These are phyloP conservation scores for Crax fasciolata DNA, from an alignment of 2,797 vertebrate genomes.

Conservation along the genomic window DNA sequence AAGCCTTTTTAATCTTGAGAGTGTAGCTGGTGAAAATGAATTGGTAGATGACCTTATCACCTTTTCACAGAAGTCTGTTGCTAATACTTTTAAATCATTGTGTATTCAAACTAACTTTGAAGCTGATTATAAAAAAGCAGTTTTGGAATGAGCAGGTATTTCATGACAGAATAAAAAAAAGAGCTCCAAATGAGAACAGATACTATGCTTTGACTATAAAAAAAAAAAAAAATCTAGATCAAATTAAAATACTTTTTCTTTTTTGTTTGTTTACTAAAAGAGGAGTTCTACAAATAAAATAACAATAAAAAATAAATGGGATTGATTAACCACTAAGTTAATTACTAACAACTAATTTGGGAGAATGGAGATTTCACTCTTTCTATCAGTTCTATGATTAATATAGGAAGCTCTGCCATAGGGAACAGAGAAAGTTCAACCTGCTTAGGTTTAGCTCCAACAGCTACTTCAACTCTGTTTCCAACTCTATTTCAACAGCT, in stretches of 20 bases:
- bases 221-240: neutral
- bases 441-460: neutral
- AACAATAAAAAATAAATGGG: neutral
- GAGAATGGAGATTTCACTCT: neutral
- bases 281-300: neutral
- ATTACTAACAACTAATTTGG: neutral
- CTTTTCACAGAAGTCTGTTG: neutral
- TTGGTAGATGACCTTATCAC: neutral
- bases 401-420: neutral
- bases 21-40: slow-evolving; percentile 2
- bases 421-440: neutral
- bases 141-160: neutral
- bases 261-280: neutral
- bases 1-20: slow-evolving; percentile 2
- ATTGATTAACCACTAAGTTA: neutral
- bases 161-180: neutral
- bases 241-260: neutral
- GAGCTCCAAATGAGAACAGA: neutral
- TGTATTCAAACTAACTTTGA: neutral
- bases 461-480: neutral
- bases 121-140: neutral
- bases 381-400: neutral
- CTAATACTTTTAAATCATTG: neutral
- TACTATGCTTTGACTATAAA: neutral
- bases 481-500: neutral